Base-by-base conservation (phyloP, 1,140 invertebrate species). In the Brachionus plicatilis region DNA sequence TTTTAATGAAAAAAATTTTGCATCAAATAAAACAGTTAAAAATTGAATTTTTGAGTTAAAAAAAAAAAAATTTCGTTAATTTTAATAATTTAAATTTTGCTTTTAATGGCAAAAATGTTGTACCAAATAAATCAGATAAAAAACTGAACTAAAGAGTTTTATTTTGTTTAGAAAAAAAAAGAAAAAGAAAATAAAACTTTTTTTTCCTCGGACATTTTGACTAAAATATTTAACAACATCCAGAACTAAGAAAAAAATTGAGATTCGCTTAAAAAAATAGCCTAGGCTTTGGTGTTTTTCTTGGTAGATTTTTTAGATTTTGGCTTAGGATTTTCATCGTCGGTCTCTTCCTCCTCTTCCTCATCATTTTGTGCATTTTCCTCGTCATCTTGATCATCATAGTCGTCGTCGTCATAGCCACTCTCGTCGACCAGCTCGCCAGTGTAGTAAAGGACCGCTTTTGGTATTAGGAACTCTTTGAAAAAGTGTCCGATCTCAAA, bases 401-500 rank as follows among this genome's bases (percentile, higher is more conserved):
- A 86, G 72, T 88, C 87, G 68, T 90, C 89, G 80, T 89, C 84
- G 3, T 88, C 88, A 17, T 20, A 53, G 41, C 33, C 45, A 78
- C 41, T 72, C 7, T 68, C 75, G 45, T 84, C 83, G 11, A 75
- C 47, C 4, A 76, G 37, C 85, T 90, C 89, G 60, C 93, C 96
- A 86, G 96, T 99, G 88, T 93, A 98, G 87, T 96, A 97, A 33
- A 99, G 92, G 72, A 98, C 94, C 86, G 96, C 96, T 88, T 94
- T 92, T 33, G 95, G 96, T 86, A 98, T 93, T 86, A 98, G 93
- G 85, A 94, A 92, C 88, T 97, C 95, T 87, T 95, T 93, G 87
- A 98, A 94, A 89, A 97, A 97, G 91, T 98, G 95, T n/a, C 96
- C 96, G 89, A 98, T 95, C 91, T 98, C 96, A 90, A 96, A 98